Evolutionary conservation across 2,797 vertebrate genomes (phyloP).

Genomic region (Tokudaia muenninki): DNA sequence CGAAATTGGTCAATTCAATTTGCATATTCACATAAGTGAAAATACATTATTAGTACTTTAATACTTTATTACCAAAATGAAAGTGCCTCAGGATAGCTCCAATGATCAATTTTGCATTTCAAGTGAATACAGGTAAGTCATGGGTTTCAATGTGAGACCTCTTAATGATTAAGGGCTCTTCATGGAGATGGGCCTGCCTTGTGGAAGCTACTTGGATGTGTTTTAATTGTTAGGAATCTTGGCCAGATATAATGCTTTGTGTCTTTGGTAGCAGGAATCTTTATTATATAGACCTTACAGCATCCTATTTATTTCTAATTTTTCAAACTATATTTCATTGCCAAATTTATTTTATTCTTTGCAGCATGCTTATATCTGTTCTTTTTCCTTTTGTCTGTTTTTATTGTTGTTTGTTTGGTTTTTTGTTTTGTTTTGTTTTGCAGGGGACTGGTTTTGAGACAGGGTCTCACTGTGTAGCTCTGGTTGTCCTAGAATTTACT

Average conservation of each 20-base stretch:
- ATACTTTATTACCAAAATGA: conserved; percentile 2
- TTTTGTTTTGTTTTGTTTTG: background rate
- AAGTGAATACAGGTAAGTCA: conserved; percentile 41
- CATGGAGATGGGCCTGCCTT: background rate
- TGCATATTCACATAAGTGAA: conserved; percentile 40
- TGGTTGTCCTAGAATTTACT: background rate
- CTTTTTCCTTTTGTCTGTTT: background rate
- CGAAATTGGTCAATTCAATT: conserved; percentile 1
- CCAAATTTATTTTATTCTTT: background rate
- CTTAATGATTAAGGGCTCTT: background rate
- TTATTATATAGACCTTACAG: background rate
- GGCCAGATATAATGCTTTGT: conserved; percentile 22
- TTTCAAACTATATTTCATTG: background rate
- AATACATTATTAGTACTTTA: conserved; percentile 23
- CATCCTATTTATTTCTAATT: background rate
- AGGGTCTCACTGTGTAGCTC: background rate
- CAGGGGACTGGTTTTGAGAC: background rate
- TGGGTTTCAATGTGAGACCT: background rate
- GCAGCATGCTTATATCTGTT: background rate
- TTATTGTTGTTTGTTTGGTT: background rate
- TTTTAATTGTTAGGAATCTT: background rate
- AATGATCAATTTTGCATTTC: conserved; percentile 3
- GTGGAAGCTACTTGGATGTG: background rate
- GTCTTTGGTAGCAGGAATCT: background rate
- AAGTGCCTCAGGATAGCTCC: background rate